phyloP scores from a whole-genome alignment of 2,113 vertebrate species.

The Carassius carassius region DNA sequence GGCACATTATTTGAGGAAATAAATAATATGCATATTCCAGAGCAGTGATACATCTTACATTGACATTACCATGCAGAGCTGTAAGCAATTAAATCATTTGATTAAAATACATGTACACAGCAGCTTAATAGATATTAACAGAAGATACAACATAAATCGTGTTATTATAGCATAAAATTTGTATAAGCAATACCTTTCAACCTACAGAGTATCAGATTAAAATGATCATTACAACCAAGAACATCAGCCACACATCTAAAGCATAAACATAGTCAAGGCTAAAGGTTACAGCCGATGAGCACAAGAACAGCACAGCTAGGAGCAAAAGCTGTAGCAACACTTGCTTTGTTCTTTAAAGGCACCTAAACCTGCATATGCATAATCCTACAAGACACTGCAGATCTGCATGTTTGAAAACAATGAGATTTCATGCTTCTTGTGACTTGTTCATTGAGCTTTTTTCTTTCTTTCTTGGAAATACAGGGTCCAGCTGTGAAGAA shows the following conservation, averaged over 20 bases:
- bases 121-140: not conserved
- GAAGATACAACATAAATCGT: not conserved
- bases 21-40: constrained; percentile 21
- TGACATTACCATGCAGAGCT: constrained; percentile 67
- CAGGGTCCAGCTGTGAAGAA: not conserved
- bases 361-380: constrained; percentile 69
- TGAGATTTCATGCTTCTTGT: constrained; percentile 42
- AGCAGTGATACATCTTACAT: constrained; percentile 41
- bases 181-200: not conserved
- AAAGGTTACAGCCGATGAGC: constrained; percentile 23
- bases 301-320: constrained; percentile 61
- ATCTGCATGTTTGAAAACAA: constrained; percentile 5
- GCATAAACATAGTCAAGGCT: constrained; percentile 16
- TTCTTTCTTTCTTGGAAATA: constrained; percentile 17
- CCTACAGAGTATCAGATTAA: not conserved
- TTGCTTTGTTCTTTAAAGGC: constrained; percentile 69
- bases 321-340: constrained; percentile 65
- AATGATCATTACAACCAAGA: constrained; percentile 32
- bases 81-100: constrained; percentile 51
- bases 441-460: constrained; percentile 49
- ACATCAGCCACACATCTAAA: not conserved
- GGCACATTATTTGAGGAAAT: constrained; percentile 60
- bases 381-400: constrained; percentile 57
- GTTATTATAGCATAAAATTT: constrained; percentile 7
- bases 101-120: constrained; percentile 32